Base-by-base conservation (phyloP, 2,797 vertebrate species). In the Chaunax sp. region DNA sequence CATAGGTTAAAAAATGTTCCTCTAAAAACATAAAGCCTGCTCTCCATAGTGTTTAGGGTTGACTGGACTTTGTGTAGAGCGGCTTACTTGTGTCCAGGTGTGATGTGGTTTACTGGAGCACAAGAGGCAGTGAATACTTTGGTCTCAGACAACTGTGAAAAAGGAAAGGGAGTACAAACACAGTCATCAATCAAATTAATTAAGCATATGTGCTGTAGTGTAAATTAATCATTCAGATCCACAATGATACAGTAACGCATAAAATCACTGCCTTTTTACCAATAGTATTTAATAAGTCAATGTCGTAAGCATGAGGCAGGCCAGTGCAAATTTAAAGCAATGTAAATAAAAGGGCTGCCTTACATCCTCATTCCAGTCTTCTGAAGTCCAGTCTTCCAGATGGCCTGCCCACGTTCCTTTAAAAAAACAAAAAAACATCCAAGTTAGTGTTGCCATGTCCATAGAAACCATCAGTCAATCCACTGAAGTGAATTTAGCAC, bases 281-380 rank as follows among this genome's bases (percentile, higher is more conserved):
- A 35, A 35, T 10, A 35, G 33, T 35, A 35, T 2, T 65, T 18
- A 45, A 28, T 0, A 0, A 45, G 4, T 20, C 5, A 35, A 14
- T 41, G 45, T 10, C 53, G 16, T 12, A 20, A 2, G 25, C 8
- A 54, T 8, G 3, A 45, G 16, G 14, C 14, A 46, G 26, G 11
- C 16, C 20, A 38, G 3, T 23, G 3, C 14, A 47, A 18, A 67
- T 40, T 60, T 57, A 49, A 58, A 51, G 1, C 0, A n/a, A 43
- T n/a, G 12, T 22, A 4, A 56, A 45, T 7, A 41, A 50, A 18
- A 62, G 15, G 38, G 14, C 5, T 2, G 38, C n/a, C 96, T 95
- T 93, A 99, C 98, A 89, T 99, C 98, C 92, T 98, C 97, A 81
- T 93, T 96, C 97, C 97, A 99, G 69, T 99, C 98, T 79, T 99